phyloP scores from a whole-genome alignment of 2,797 vertebrate species.

The Mormyrus hasselquistii region DNA sequence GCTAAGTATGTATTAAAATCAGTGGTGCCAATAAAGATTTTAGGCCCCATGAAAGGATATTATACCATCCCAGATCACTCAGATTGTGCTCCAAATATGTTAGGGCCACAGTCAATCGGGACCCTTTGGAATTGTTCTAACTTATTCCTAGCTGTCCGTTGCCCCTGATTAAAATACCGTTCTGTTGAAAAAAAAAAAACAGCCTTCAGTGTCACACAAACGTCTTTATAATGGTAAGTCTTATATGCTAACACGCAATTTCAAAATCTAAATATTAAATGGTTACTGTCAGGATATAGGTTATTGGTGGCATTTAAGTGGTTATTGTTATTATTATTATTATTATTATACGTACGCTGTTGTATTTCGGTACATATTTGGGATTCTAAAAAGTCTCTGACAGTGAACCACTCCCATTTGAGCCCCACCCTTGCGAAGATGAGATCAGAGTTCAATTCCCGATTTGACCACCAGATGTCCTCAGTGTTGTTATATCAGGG shows the following conservation, averaged over 20 bases:
- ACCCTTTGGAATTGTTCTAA: background rate
- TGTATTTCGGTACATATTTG: background rate
- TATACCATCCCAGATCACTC: background rate
- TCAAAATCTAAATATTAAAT: background rate
- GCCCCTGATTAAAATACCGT: background rate
- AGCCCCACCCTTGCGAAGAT: background rate
- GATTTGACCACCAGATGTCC: constrained; percentile 13
- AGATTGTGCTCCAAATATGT: background rate
- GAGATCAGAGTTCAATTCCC: background rate
- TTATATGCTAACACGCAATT: background rate
- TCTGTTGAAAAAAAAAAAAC: background rate
- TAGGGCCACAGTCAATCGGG: background rate
- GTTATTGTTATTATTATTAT: background rate
- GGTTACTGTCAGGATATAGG: background rate
- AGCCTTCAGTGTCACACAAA: background rate
- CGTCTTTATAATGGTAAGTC: background rate
- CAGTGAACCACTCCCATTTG: background rate
- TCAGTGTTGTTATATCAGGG: background rate
- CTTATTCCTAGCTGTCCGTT: background rate
- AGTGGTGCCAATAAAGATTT: background rate
- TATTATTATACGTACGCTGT: background rate
- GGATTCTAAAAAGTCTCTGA: background rate
- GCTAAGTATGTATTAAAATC: background rate
- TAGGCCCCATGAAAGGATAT: background rate
- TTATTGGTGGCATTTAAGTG: background rate